Evolutionary conservation across 2,888 invertebrate species (phyloP).

Genomic region (Girardia tigrina): DNA sequence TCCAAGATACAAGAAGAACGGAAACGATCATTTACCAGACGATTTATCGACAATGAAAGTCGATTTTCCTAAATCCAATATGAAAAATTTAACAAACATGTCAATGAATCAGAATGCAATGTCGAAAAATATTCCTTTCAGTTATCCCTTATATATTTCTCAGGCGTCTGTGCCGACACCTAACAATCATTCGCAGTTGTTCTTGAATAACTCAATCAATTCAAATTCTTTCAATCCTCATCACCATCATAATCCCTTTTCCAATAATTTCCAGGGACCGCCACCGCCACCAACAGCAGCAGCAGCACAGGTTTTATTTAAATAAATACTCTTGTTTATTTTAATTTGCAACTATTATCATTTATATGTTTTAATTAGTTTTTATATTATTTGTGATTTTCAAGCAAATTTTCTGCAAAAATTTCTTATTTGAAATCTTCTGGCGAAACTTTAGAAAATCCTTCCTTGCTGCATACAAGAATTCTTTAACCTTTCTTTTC

Average conservation of each 20-base stretch:
- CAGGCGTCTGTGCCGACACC: neutral
- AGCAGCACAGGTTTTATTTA: no score
- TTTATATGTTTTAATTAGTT: no score
- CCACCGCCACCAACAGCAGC: no score
- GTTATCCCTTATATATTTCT: neutral
- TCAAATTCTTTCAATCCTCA: slow-evolving; percentile 10
- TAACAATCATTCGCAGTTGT: neutral
- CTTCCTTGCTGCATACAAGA: no score
- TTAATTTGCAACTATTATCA: no score
- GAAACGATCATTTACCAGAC: neutral
- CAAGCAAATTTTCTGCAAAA: no score
- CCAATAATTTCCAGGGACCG: slow-evolving; percentile 1
- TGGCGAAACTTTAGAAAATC: no score
- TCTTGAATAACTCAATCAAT: neutral
- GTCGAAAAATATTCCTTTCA: neutral
- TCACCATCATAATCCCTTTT: no score
- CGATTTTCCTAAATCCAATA: neutral
- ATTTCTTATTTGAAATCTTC: no score
- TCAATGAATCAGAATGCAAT: neutral
- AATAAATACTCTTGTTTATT: no score
- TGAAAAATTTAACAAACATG: neutral
- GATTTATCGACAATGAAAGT: neutral
- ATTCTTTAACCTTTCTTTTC: no score
- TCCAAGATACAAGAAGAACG: slow-evolving; percentile 6
- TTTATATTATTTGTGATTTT: no score